These are phyloP conservation scores for Achatina immaculata DNA, from an alignment of 1,140 invertebrate genomes.

Conservation along the genomic window DNA sequence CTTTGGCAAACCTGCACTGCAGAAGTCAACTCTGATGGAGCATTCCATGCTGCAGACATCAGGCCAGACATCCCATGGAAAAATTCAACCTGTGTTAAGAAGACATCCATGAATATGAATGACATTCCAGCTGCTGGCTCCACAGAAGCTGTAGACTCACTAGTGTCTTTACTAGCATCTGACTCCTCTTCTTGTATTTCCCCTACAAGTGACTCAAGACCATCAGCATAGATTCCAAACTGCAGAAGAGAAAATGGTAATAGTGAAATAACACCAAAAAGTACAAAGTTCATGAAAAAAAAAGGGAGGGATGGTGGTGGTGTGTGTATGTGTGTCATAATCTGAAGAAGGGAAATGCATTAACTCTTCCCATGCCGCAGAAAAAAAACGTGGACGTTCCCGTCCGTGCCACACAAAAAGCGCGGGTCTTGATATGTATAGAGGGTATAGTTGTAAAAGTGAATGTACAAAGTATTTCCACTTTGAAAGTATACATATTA, in stretches of 20 bases:
- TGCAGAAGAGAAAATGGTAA: slow-evolving; percentile 69
- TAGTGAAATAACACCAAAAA: not conserved
- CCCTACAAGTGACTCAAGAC: slow-evolving; percentile 77
- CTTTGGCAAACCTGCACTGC: slow-evolving; percentile 79
- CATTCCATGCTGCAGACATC: slow-evolving; percentile 88
- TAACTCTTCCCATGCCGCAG: too few relatives aligned
- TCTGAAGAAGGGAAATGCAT: too few relatives aligned
- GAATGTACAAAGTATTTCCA: too few relatives aligned
- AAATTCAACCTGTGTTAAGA: slow-evolving; percentile 86
- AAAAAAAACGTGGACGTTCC: too few relatives aligned
- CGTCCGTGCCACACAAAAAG: too few relatives aligned
- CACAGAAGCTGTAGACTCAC: slow-evolving; percentile 42
- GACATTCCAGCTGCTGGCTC: slow-evolving; percentile 87
- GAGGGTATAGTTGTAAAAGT: too few relatives aligned
- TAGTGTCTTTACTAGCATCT: slow-evolving; percentile 62
- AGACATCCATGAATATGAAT: slow-evolving; percentile 82
- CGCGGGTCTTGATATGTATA: too few relatives aligned
- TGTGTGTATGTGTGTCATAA: slow-evolving; percentile 1
- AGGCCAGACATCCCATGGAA: slow-evolving; percentile 87
- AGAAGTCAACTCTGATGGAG: slow-evolving; percentile 80
- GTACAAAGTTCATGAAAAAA: not conserved
- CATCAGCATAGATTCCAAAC: slow-evolving; percentile 86
- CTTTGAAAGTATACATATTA: too few relatives aligned
- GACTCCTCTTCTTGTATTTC: slow-evolving; percentile 54
- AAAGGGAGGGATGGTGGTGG: not conserved